These are phyloP conservation scores for Hirtodrosophila duncani DNA, from an alignment of 2,888 invertebrate species.

Conservation along the genomic window DNA sequence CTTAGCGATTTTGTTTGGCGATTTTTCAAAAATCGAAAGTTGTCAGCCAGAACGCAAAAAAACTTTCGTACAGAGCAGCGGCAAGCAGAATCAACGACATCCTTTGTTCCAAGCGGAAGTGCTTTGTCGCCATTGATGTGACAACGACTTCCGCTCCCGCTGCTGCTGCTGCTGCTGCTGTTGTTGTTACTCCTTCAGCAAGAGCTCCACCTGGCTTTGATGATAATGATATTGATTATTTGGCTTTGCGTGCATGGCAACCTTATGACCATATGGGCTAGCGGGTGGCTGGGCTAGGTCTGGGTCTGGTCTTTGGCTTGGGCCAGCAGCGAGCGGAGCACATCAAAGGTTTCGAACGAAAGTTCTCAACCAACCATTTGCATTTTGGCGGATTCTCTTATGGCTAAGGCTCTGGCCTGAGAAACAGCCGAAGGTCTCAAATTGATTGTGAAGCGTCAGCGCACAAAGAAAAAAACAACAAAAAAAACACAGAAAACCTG, in stretches of 20 bases:
- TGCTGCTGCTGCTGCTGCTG: slow-evolving; percentile 20
- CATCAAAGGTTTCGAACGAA: slow-evolving; percentile 62
- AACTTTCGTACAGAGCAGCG: too few relatives aligned
- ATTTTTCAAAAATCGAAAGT: too few relatives aligned
- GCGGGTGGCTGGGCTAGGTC: slow-evolving; percentile 16
- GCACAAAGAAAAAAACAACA: slow-evolving; percentile 1
- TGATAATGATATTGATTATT: slow-evolving; percentile 56
- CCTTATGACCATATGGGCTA: slow-evolving; percentile 11
- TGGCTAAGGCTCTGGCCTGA: slow-evolving; percentile 9
- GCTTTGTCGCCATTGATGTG: slow-evolving; percentile 72
- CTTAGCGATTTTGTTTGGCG: too few relatives aligned
- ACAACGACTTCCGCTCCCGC: slow-evolving; percentile 65
- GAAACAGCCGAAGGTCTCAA: slow-evolving; percentile 46
- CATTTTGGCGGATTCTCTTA: slow-evolving; percentile 58
- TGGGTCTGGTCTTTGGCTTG: slow-evolving; percentile 2
- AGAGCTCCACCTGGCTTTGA: slow-evolving; percentile 6
- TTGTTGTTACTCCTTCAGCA: background rate
- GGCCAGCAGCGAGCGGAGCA: slow-evolving; percentile 40
- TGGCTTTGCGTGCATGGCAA: slow-evolving; percentile 44
- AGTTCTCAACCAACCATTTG: slow-evolving; percentile 51
- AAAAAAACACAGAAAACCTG: slow-evolving; percentile 35
- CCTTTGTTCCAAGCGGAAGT: slow-evolving; percentile 55
- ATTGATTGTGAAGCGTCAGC: slow-evolving; percentile 42
- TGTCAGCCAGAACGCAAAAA: too few relatives aligned
- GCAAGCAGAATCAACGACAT: slow-evolving; percentile 27